Conservation (phyloP, 1,140 invertebrate species). For the Gonatopus flavifemur region DNA sequence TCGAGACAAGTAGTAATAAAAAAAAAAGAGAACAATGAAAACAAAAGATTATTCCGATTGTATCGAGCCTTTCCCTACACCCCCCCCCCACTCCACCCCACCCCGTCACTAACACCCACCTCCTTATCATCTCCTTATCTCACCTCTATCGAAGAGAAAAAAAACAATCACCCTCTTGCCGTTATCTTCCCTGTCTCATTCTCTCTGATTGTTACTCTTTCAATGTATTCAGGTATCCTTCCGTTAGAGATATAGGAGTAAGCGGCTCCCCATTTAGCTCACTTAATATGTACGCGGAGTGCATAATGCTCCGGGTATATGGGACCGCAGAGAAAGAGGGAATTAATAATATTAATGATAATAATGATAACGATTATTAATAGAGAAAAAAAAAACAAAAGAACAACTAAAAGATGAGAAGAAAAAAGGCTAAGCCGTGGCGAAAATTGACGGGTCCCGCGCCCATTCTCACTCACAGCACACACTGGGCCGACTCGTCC, state of each 20-base stretch:
- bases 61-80: conserved; percentile 9
- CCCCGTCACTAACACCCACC: conserved; percentile 1
- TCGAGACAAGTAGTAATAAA: conserved; percentile 40
- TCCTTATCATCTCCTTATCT: background rate
- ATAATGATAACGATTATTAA: no score
- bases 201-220: no score
- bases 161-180: background rate
- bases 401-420: conserved; percentile 48
- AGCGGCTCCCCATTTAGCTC: conserved; percentile 32
- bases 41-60: conserved; percentile 30
- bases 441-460: conserved; percentile 49
- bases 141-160: conserved; percentile 4
- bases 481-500: conserved; percentile 83
- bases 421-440: conserved; percentile 51
- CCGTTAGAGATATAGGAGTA: no score
- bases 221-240: conserved; percentile 33
- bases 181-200: no score
- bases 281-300: conserved; percentile 33
- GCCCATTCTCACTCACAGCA: conserved; percentile 62
- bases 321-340: conserved; percentile 55
- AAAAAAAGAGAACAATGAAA: conserved; percentile 25
- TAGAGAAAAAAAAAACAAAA: no score
- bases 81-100: conserved; percentile 1
- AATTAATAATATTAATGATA: no score
- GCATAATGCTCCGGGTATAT: conserved; percentile 52